Percentiles rank a stretch among this genome's conserved stretches.
These are phyloP conservation scores for Pimpla rufipes DNA, from an alignment of 2,888 invertebrate genomes.

Conservation along the genomic window DNA sequence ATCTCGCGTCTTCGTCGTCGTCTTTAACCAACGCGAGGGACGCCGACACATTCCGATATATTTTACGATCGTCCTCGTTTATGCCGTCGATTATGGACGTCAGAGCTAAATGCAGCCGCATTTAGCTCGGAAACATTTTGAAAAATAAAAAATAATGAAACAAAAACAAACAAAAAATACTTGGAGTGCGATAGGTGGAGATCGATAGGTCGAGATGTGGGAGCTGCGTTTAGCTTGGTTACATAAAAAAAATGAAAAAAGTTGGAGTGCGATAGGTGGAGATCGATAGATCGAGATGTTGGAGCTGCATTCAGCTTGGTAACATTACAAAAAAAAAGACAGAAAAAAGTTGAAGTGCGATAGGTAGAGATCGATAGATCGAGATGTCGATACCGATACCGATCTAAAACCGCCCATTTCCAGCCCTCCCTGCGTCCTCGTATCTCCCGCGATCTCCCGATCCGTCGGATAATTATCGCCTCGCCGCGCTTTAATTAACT, in stretches of 20 bases:
- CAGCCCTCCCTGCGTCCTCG: slow-evolving; percentile 13
- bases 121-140: slow-evolving; percentile 18
- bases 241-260: slow-evolving; percentile 9
- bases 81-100: slow-evolving; percentile 45
- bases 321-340: slow-evolving; percentile 14
- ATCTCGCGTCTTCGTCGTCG: slow-evolving; percentile 43
- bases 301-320: slow-evolving; percentile 27
- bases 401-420: slow-evolving; percentile 50
- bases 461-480: slow-evolving; percentile 46
- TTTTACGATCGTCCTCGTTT: slow-evolving; percentile 7
- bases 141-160: too few relatives aligned
- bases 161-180: slow-evolving; percentile 10
- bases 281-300: slow-evolving; percentile 44
- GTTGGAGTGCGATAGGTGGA: not conserved
- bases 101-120: slow-evolving; percentile 22
- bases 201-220: slow-evolving; percentile 45
- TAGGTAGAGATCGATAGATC: slow-evolving; percentile 43
- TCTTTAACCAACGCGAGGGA: slow-evolving; percentile 40
- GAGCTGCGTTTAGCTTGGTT: slow-evolving; percentile 21
- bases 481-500: slow-evolving; percentile 63
- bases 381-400: slow-evolving; percentile 48
- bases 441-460: slow-evolving; percentile 23
- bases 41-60: slow-evolving; percentile 45
- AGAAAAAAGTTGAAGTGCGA: not conserved
- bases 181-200: not conserved